phyloP scores from a whole-genome alignment of 1,140 invertebrate genomes.

The Plectus sambesii region DNA sequence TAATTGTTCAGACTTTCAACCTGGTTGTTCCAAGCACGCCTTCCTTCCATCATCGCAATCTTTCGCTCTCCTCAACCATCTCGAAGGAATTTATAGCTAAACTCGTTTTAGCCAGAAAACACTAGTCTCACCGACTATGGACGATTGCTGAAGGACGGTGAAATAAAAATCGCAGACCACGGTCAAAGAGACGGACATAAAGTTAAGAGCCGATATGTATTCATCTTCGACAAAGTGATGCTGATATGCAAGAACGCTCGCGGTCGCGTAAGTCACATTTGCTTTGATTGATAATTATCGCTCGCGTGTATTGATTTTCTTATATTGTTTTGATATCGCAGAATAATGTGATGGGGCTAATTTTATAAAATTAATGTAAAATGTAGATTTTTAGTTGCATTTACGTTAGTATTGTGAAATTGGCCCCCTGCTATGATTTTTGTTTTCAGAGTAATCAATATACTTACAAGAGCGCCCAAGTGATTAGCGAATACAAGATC shows the following conservation, averaged over 20 bases:
- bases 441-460: conserved; percentile 17
- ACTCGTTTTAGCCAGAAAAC: conserved; percentile 55
- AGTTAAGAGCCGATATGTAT: conserved; percentile 23
- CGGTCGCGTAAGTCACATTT: not conserved
- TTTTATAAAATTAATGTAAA: not conserved
- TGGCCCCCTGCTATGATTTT: not conserved
- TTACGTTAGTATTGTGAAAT: conserved; percentile 3
- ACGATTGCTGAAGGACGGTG: conserved; percentile 74
- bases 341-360: conserved; percentile 16
- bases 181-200: conserved; percentile 10
- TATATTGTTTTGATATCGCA: no score
- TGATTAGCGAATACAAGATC: conserved; percentile 16
- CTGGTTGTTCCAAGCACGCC: no score
- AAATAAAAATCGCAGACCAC: conserved; percentile 61
- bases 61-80: no score
- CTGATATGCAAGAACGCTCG: conserved; percentile 17
- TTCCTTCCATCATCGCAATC: no score
- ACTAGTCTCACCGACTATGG: conserved; percentile 74
- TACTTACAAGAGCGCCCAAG: conserved; percentile 19
- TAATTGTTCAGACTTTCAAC: no score
- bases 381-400: conserved; percentile 5
- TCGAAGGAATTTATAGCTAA: conserved; percentile 68
- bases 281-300: no score
- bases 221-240: conserved; percentile 28
- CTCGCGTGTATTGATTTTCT: no score